Base-by-base conservation (phyloP, 2,113 vertebrate genomes). In the Dromiciops gliroides region DNA sequence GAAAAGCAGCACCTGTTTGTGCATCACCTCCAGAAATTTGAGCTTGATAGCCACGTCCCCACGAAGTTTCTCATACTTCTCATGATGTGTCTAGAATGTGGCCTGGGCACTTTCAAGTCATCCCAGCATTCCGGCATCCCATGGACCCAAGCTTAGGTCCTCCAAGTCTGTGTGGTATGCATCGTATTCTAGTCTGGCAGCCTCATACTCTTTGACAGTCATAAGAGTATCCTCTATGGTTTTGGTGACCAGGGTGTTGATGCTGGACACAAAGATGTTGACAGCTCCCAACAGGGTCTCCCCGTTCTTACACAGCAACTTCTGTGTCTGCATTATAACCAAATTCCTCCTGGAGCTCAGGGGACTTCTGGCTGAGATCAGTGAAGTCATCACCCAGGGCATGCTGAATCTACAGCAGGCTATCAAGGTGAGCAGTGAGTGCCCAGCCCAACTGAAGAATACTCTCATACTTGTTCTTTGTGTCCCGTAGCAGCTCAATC, bases 21-120 rank as follows among this genome's bases (percentile, higher is more conserved):
- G 99, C 99, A 99, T 99, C 98, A 99, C 99, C 97, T 99, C 99
- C 98, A 99, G 98, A 98, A 99, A 99, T 97, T 99, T 99, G 94
- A 99, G 99, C 97, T 99, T 99, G 98, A 99, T 99, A 95, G 98
- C 99, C 97, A 99, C 99, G 3, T 99, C 99, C 0, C 99, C 99
- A 12, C 99, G 99, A 89, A 99, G 99, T 93, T 99, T 99, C 97
- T 99, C 99, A 0, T 99, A 99, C 98, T 99, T 99, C 93, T 99
- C 99, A 97, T 99, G 99, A 94, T 99, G 99, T 94, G 99, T 97
- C 97, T 99, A 99, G 98, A 99, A 99, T 94, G 99, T 99, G 91
- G 99, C 98, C 98, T 99, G 99, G 48, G 99, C 99, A 0, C 98
- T 97, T 0, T 99, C 99, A 3, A 99, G 99, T 95, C 99, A 99